Evolutionary conservation across 1,140 invertebrate species (phyloP), one percentile per base, ranked within the genome.

Genomic region (Drosophila lacertosa): DNA sequence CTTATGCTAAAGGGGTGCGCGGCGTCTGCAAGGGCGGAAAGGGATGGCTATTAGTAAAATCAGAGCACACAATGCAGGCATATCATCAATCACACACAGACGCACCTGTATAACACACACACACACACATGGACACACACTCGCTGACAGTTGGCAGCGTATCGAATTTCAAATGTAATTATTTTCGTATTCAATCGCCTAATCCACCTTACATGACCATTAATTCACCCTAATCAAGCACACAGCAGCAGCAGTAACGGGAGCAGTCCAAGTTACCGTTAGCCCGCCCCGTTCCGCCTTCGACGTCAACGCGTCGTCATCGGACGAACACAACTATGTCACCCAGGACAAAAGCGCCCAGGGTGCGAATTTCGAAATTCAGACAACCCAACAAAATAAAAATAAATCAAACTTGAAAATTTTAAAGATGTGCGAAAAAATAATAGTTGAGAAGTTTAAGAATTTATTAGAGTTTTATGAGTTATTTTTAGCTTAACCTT

Each of bases 1-100:
- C 93, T 95, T 73, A 96, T 94, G 45, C 95, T 95, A 79, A 96
- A 96, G 77, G 95, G 95, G 64, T 95, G 95, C 74, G 93, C 39
- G n/a, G 77, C 93, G 76, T 95, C 95, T 95, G 93, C 2, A 84
- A 75, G 24, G 10, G 20, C 20, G 92, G 18, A 24, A 16, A 10
- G 13, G 10, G 10, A 42, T 22, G 16, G 50, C 45, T 50, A 42
- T 84, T 69, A 66, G 39, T 10, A 1, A 84, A 86, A 84, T 86
- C 81, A 74, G 77, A 53, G 54, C 73, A 47, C 18, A 47, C 18
- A 68, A 10, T 24, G 51, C 51, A 32, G 11, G 11, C 9, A 22
- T 22, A 64, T 50, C 73, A 84, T 89, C 62, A 86, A 89, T 89
- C 69, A 68, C 44, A 54, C 65, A 60, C 29, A 62, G 9, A 55